These are phyloP conservation scores for Pedetes capensis DNA, from an alignment of 2,113 vertebrate genomes.

Conservation along the genomic window DNA sequence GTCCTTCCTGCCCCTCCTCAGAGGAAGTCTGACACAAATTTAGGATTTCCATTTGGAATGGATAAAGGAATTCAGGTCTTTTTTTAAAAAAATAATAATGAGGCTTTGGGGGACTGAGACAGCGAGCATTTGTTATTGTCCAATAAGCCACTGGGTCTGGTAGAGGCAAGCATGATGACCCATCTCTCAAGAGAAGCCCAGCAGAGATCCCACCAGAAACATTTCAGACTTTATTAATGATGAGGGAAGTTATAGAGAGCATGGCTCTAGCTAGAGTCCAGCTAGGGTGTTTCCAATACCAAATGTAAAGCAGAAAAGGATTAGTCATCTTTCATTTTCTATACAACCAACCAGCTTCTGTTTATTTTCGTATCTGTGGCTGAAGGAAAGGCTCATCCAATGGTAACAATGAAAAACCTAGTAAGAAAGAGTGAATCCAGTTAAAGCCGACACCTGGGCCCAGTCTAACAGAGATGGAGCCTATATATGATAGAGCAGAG, in stretches of 20 bases:
- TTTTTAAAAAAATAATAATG: neutral
- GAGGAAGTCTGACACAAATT: neutral
- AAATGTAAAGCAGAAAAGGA: neutral
- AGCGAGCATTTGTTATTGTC: neutral
- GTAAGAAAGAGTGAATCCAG: neutral
- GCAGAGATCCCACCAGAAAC: neutral
- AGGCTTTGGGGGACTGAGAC: neutral
- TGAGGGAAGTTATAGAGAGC: neutral
- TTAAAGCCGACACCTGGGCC: neutral
- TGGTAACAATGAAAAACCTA: neutral
- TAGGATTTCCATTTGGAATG: neutral
- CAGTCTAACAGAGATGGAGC: neutral
- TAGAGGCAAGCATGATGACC: neutral
- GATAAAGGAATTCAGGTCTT: neutral
- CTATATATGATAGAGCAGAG: neutral
- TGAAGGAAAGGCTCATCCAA: neutral
- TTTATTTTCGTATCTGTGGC: constrained; percentile 9
- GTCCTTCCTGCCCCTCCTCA: neutral
- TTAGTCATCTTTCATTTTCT: neutral
- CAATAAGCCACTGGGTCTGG: neutral
- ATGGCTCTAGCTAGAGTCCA: neutral
- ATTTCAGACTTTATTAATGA: neutral
- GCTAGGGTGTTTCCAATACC: neutral
- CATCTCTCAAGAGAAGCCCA: neutral
- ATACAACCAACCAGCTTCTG: neutral